Conservation (phyloP, 53 echinoderm and acorn worm genomes). For the Apostichopus leukothele region DNA sequence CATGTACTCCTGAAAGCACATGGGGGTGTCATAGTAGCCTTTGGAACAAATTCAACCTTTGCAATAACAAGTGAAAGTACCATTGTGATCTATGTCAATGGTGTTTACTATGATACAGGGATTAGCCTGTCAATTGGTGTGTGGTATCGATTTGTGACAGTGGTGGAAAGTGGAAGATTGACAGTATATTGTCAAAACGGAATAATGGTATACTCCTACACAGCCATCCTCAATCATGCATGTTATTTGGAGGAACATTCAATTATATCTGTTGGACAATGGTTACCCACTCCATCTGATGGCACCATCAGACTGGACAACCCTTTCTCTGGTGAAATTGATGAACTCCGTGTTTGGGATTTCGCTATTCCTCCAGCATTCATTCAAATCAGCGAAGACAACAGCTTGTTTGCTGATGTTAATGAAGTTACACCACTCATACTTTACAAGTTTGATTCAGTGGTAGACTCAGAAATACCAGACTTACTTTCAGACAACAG, state of each 20-base stretch:
- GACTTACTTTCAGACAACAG: slow-evolving; percentile 61
- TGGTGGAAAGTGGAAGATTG: slow-evolving; percentile 26
- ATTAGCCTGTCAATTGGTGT: slow-evolving; percentile 55
- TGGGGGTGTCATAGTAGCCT: slow-evolving; percentile 73
- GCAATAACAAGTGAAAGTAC: slow-evolving; percentile 63
- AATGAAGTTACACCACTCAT: slow-evolving; percentile 47
- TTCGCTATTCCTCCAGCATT: slow-evolving; percentile 69
- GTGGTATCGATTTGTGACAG: slow-evolving; percentile 71
- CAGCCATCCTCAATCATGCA: slow-evolving; percentile 36
- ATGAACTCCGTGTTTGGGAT: slow-evolving; percentile 80
- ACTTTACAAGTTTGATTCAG: slow-evolving; percentile 76
- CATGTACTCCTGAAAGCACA: slow-evolving; percentile 54
- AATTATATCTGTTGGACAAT: slow-evolving; percentile 78
- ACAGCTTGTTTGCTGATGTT: slow-evolving; percentile 55
- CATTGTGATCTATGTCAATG: slow-evolving; percentile 51
- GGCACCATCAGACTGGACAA: slow-evolving; percentile 49
- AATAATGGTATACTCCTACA: slow-evolving; percentile 54
- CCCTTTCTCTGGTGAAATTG: slow-evolving; percentile 76
- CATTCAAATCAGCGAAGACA: slow-evolving; percentile 54
- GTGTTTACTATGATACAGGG: slow-evolving; percentile 61
- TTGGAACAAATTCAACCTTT: slow-evolving; percentile 65
- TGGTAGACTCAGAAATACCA: slow-evolving; percentile 27
- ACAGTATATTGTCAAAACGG: slow-evolving; percentile 53
- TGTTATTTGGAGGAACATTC: slow-evolving; percentile 51
- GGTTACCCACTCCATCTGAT: slow-evolving; percentile 65